Conservation (phyloP, 2,113 vertebrate genomes). For the Lagopus leucura region DNA sequence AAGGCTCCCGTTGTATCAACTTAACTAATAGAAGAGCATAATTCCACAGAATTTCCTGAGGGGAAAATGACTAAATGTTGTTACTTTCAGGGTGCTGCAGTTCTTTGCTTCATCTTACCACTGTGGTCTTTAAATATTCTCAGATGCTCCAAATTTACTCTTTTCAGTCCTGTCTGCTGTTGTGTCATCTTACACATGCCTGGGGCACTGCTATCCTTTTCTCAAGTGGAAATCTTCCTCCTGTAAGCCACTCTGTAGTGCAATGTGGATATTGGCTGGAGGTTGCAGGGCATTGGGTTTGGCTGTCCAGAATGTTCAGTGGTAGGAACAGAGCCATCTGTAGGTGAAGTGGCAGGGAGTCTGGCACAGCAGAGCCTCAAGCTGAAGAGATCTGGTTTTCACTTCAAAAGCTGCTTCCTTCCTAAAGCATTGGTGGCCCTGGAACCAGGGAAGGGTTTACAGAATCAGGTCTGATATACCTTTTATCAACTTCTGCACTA, state of each 20-base stretch:
- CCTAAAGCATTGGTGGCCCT: neutral
- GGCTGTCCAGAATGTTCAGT: rapidly evolving
- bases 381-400: rapidly evolving
- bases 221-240: neutral
- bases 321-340: neutral
- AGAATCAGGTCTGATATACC: neutral
- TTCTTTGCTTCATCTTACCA: neutral
- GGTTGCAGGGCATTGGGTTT: neutral
- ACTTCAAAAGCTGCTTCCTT: neutral
- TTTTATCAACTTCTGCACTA: neutral
- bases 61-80: neutral
- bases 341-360: rapidly evolving
- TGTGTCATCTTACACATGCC: neutral
- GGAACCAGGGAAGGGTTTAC: neutral
- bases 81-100: neutral
- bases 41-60: neutral
- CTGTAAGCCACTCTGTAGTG: neutral
- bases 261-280: neutral
- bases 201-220: neutral
- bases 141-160: neutral
- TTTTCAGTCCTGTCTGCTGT: neutral
- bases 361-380: rapidly evolving
- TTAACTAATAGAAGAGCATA: neutral
- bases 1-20: neutral
- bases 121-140: neutral